Evolutionary conservation across 2,113 vertebrate genomes (phyloP), one percentile per base, ranked within the genome.

Genomic region (Pelusios castaneus): DNA sequence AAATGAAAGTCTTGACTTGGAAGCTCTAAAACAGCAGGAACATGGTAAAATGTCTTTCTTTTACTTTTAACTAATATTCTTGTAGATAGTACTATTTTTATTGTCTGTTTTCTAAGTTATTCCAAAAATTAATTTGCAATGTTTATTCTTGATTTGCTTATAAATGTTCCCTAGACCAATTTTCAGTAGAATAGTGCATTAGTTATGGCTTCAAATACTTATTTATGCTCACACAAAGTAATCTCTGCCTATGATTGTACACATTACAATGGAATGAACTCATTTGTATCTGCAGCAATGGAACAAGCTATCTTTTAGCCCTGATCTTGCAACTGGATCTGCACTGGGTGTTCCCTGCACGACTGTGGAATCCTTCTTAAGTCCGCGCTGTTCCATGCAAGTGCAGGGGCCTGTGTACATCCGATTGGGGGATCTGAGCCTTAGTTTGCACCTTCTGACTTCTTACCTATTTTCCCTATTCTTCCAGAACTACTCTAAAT

Each of bases 1-100:
- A 94, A 99, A 99, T 80, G 97, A 99, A 97, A 98, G 96, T 93
- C 97, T 99, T 89, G 98, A 99, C 96, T 96, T 99, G 84, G 92
- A 97, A 56, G 97, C 80, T 29, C 86, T 99, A 77, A 97, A 92
- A 84, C 91, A 97, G 87, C 92, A 98, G 63, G 98, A 99, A 75
- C 98, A 98, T 78, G 98, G 99, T 99, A 97, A 96, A 84, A 92
- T 89, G 73, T 88, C n/a, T 82, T 45, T 84, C 86, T 25, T 58
- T 70, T 47, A 90, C 19, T 73, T 43, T 41, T 83, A 78, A 51
- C 10, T 82, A 38, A 51, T 34, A 84, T 31, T 52, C 31, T 34
- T 80, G 56, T 85, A 55, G 16, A 31, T 11, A 12, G 11, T 80
- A 34, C 13, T 34, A 25, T 55, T 22, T 47, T 52, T 55, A 52